Evolutionary conservation across 2,888 invertebrate genomes (phyloP).

Genomic region (Melanostoma mellinum): DNA sequence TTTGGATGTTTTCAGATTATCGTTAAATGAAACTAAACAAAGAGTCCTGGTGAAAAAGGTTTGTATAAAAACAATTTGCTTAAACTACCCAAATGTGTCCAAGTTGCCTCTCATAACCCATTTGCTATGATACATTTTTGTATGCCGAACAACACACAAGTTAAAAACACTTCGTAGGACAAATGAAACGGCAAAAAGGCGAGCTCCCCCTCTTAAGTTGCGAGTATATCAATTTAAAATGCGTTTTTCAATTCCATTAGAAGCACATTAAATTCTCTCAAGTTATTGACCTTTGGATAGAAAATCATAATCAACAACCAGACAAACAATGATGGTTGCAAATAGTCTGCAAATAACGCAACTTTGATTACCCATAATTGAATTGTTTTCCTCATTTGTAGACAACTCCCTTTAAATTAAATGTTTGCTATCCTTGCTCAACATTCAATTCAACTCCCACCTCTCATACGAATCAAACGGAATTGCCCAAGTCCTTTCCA

Average conservation of each 20-base stretch:
- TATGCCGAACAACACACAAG: too few relatives aligned
- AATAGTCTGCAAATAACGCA: slow-evolving; percentile 47
- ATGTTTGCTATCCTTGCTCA: slow-evolving; percentile 51
- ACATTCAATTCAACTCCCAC: slow-evolving; percentile 19
- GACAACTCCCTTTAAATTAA: slow-evolving; percentile 29
- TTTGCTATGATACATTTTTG: too few relatives aligned
- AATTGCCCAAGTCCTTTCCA: slow-evolving; percentile 15
- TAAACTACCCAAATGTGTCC: too few relatives aligned
- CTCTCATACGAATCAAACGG: slow-evolving; percentile 7
- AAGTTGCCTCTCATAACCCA: too few relatives aligned
- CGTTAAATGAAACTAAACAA: slow-evolving; percentile 3
- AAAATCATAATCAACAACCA: slow-evolving; percentile 5
- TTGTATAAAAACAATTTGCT: too few relatives aligned
- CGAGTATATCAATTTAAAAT: too few relatives aligned
- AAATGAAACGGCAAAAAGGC: too few relatives aligned
- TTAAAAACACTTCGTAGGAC: too few relatives aligned
- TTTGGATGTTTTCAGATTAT: neutral
- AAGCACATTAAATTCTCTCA: neutral
- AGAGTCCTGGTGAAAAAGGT: neutral
- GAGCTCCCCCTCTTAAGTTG: too few relatives aligned
- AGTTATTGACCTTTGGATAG: neutral
- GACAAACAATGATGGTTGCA: neutral
- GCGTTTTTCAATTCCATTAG: neutral
- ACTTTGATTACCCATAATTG: slow-evolving; percentile 66
- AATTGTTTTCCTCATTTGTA: slow-evolving; percentile 43